Conservation (phyloP, 2,113 vertebrate genomes). For the Psilopsiagon aurifrons region DNA sequence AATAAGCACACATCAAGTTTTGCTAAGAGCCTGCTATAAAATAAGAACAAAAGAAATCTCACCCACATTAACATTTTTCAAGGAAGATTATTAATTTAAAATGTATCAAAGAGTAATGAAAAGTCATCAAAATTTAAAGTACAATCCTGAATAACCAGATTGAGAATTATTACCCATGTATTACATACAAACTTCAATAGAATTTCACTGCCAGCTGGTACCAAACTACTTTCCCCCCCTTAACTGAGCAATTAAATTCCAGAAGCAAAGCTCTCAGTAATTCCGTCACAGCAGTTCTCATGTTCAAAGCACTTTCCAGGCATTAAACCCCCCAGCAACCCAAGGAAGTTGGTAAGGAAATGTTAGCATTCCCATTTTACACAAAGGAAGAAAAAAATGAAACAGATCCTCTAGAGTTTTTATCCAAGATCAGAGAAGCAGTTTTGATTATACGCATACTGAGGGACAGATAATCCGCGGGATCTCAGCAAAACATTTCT, state of each 20-base stretch:
- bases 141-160: not conserved
- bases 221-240: not conserved
- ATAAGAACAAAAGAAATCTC: not conserved
- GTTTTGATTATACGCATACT: conserved; percentile 27
- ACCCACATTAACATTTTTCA: not conserved
- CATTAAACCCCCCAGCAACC: conserved; percentile 19
- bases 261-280: conserved; percentile 22
- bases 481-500: conserved; percentile 26
- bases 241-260: conserved; percentile 43
- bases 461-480: conserved; percentile 5
- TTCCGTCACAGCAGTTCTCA: conserved; percentile 27
- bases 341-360: conserved; percentile 34
- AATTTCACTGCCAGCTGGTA: conserved; percentile 33
- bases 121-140: conserved; percentile 12
- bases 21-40: not conserved
- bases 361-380: conserved; percentile 20
- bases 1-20: not conserved
- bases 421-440: conserved; percentile 29
- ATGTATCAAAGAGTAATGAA: not conserved
- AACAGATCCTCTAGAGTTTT: conserved; percentile 24
- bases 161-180: not conserved
- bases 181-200: not conserved
- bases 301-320: conserved; percentile 10
- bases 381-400: conserved; percentile 7
- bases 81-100: not conserved